Conservation (phyloP, 2,113 vertebrate species). For the Caloenas nicobarica region DNA sequence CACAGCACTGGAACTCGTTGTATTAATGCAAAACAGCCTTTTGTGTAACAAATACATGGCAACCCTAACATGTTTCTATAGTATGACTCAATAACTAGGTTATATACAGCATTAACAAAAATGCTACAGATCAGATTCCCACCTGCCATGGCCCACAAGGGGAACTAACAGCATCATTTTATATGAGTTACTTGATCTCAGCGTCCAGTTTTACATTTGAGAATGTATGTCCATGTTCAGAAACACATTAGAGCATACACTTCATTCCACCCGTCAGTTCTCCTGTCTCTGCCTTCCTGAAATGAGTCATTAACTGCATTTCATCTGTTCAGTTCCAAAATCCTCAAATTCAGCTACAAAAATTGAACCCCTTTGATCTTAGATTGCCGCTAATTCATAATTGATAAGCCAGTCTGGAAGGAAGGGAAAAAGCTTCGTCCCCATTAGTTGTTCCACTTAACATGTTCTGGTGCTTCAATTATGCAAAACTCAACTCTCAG, state of each 20-base stretch:
- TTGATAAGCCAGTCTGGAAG: constrained; percentile 57
- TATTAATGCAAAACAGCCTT: neutral
- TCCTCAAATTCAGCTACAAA: constrained; percentile 51
- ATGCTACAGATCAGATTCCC: neutral
- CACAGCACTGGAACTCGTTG: neutral
- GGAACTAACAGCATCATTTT: neutral
- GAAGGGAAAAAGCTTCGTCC: constrained; percentile 27
- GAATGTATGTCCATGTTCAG: neutral
- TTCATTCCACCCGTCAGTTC: neutral
- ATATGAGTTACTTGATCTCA: neutral
- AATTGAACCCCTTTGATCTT: constrained; percentile 60
- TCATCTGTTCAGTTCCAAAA: constrained; percentile 59
- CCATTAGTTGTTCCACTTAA: constrained; percentile 51
- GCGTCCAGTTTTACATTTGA: neutral
- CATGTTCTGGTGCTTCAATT: constrained; percentile 52
- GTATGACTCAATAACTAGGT: neutral
- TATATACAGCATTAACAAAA: neutral
- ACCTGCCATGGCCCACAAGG: neutral
- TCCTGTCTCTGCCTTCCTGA: constrained; percentile 24
- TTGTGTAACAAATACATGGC: neutral
- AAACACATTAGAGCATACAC: neutral
- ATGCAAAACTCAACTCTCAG: constrained; percentile 41
- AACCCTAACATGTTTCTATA: neutral
- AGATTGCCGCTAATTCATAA: constrained; percentile 62
- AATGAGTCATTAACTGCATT: constrained; percentile 48